Evolutionary conservation across 2,797 vertebrate genomes (phyloP), one percentile per base, ranked within the genome.

Genomic region (Coccyzus lansbergi): DNA sequence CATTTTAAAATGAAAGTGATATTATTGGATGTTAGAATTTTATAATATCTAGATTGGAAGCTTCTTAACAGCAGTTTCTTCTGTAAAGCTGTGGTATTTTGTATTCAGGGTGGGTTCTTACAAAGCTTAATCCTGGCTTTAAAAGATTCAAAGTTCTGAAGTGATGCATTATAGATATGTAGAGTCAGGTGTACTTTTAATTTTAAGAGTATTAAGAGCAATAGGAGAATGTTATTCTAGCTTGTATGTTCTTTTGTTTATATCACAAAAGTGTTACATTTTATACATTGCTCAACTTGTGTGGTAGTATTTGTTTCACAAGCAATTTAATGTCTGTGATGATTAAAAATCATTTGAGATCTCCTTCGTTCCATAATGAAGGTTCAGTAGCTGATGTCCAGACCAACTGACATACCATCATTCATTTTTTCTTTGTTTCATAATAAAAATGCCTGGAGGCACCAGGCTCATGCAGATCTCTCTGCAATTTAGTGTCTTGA

Each of bases 401-500:
- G 92, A 91, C 97, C 85, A 49, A 33, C 52, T 93, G 95, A 96
- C 94, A 93, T 82, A 85, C 81, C 90, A 96, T 97, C 94, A 69
- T 96, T 98, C 97, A 92, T 97, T 96, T 95, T 96, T 96, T 96
- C 83, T 97, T 95, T 95, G 94, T 92, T 97, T 97, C 70, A 36
- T 96, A 97, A 97, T 98, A 98, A 98, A 98, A 98, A 96, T 97
- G 96, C 97, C 98, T 97, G 86, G 78, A 96, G 97, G 95, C 96
- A 93, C 89, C 68, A 94, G 91, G 93, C 93, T 71, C 96, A 97
- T 97, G 97, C 97, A 98, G 97, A 98, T 98, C 97, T 96, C 79
- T 91, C 70, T 93, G 95, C 86, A 69, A 96, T 96, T 97, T 94
- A 92, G 94, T 82, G 86, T 97, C 96, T 92, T 96, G 95, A 93